These are phyloP conservation scores for Capreolus pygargus DNA, from an alignment of 2,113 vertebrate genomes.

Conservation along the genomic window DNA sequence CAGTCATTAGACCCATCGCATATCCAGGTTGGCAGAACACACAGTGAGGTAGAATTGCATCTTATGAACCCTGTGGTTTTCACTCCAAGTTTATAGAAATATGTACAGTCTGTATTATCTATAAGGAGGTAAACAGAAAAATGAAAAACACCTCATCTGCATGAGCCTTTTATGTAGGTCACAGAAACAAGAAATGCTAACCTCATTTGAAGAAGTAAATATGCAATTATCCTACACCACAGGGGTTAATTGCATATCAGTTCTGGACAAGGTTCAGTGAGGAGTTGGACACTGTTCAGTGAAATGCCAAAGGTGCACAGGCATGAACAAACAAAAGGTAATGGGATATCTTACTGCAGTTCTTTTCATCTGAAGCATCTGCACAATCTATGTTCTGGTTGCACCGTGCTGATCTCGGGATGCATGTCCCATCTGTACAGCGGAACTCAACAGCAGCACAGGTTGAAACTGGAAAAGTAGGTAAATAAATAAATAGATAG, in stretches of 20 bases:
- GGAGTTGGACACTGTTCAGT: not conserved
- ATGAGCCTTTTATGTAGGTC: slow-evolving; percentile 20
- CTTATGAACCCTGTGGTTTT: slow-evolving; percentile 93
- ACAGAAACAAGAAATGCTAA: slow-evolving; percentile 13
- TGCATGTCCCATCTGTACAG: slow-evolving; percentile 92
- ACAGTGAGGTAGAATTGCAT: slow-evolving; percentile 97
- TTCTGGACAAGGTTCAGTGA: not conserved
- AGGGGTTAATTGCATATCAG: slow-evolving; percentile 61
- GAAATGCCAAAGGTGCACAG: not conserved
- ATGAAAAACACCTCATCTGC: slow-evolving; percentile 43
- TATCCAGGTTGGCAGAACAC: slow-evolving; percentile 94
- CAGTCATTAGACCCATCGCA: slow-evolving; percentile 98
- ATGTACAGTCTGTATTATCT: slow-evolving; percentile 92
- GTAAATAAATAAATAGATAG: not conserved
- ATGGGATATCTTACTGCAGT: slow-evolving; percentile 89
- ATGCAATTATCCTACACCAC: slow-evolving; percentile 38
- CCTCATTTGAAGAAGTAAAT: slow-evolving; percentile 29
- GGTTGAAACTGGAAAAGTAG: slow-evolving; percentile 83
- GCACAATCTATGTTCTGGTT: slow-evolving; percentile 97
- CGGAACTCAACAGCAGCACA: slow-evolving; percentile 89
- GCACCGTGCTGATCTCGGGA: slow-evolving; percentile 91
- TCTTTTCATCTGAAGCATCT: slow-evolving; percentile 96
- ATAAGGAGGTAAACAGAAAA: slow-evolving; percentile 61
- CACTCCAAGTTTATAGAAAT: slow-evolving; percentile 96
- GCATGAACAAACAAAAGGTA: slow-evolving; percentile 13